These are phyloP conservation scores for Elaeidobius kamerunicus DNA, from an alignment of 2,888 invertebrate species.

Conservation along the genomic window DNA sequence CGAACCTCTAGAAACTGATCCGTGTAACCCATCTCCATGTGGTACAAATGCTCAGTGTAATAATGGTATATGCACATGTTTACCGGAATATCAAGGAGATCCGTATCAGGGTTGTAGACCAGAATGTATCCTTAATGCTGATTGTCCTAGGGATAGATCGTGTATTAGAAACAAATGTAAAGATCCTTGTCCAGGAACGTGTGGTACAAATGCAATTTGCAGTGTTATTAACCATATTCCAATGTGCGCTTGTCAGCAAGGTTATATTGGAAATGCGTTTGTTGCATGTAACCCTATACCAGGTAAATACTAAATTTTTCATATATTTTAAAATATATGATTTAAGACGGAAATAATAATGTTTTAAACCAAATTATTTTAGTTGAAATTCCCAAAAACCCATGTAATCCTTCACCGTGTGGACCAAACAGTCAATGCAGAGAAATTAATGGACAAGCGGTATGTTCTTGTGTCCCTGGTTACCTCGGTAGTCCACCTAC, in stretches of 20 bases:
- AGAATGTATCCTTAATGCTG: too few relatives aligned
- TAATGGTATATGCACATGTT: too few relatives aligned
- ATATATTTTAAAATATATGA: too few relatives aligned
- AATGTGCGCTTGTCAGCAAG: constrained; percentile 63
- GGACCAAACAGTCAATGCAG: constrained; percentile 53
- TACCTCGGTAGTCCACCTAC: constrained; percentile 53
- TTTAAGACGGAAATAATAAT: too few relatives aligned
- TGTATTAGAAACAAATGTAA: constrained; percentile 72
- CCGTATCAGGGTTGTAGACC: too few relatives aligned
- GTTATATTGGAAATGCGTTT: constrained; percentile 68
- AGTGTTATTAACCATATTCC: constrained; percentile 64
- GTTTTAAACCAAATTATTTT: too few relatives aligned
- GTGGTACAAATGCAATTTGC: constrained; percentile 57
- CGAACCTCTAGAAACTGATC: constrained; percentile 51
- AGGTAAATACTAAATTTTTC: too few relatives aligned
- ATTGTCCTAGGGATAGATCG: too few relatives aligned
- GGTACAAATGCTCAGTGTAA: too few relatives aligned
- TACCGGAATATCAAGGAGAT: too few relatives aligned
- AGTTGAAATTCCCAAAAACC: constrained; percentile 36
- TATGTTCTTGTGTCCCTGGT: constrained; percentile 51
- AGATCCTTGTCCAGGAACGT: constrained; percentile 71
- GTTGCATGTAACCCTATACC: constrained; percentile 58
- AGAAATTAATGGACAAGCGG: constrained; percentile 50
- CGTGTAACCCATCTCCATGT: constrained; percentile 74
- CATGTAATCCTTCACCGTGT: constrained; percentile 50